Base-by-base conservation (phyloP, 2,797 vertebrate species). In the Geotrypetes seraphini region DNA sequence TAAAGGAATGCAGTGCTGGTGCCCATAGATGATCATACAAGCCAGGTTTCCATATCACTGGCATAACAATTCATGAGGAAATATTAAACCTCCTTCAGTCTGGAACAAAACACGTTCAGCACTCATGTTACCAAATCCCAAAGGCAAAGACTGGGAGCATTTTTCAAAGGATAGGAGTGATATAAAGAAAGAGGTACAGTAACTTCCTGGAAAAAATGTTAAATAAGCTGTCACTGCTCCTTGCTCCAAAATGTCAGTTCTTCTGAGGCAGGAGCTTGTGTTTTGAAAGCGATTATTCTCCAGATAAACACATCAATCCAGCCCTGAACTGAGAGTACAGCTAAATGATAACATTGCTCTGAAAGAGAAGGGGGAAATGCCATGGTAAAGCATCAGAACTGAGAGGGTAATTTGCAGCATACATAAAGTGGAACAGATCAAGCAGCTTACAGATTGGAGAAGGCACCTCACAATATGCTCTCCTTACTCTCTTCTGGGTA, bases 271-370 rank as follows among this genome's bases (percentile, higher is more conserved):
- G 38, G 40, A 55, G 23, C 19, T 10, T 45, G 43, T 58, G 48
- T 63, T n/a, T 60, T 58, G 57, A 66, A 63, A 66, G 60, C 60
- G 58, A 51, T 60, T 51, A 57, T 39, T 31, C 40, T 27, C 33
- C 1, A 31, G 51, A 40, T 48, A 63, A 66, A 63, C 48, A 66
- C 40, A 1, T 60, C 57, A 58, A 36, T 66, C 33, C 27, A 19
- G 35, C 28, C 50, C 33, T 43, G 21, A 34, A 36, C n/a, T n/a
- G 50, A n/a, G 27, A 1, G 29, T 39, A 46, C 33, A 30, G 36
- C 3, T 1, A 0, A 3, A 3, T 12, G 40, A 20, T 0, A 22
- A 21, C 25, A n/a, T 19, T 2, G 0, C 36, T 12, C 9, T 1
- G 0, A 34, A 46, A 29, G 28, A 2, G 0, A 7, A 2, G 33